phyloP scores from a whole-genome alignment of 2,113 vertebrate genomes.

The Cardinalis cardinalis region DNA sequence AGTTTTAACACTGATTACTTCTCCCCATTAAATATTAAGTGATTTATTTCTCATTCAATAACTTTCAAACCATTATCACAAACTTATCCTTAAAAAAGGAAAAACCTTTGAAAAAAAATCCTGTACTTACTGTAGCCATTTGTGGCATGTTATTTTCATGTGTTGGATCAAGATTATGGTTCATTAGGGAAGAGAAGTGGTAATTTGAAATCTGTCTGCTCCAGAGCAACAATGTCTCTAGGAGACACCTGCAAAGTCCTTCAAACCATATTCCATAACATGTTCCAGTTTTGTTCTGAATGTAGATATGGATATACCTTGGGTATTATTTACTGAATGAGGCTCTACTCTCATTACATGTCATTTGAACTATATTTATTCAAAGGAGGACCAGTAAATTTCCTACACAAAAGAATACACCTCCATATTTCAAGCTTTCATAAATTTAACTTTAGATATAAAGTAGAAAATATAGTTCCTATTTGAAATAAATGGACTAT shows the following conservation, averaged over 20 bases:
- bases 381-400: constrained; percentile 13
- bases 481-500: constrained; percentile 28
- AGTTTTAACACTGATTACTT: not conserved
- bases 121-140: not conserved
- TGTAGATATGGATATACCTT: not conserved
- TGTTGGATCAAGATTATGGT: constrained; percentile 1
- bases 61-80: not conserved
- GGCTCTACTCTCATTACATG: not conserved
- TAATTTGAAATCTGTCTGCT: constrained; percentile 14
- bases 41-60: not conserved
- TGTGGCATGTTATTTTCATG: not conserved
- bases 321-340: constrained; percentile 2
- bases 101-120: not conserved
- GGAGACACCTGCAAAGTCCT: constrained; percentile 4
- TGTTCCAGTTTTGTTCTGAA: not conserved
- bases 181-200: not conserved
- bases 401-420: not conserved
- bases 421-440: not conserved
- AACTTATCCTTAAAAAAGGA: not conserved
- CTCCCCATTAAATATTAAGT: not conserved
- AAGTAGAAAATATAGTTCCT: constrained; percentile 3
- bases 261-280: not conserved
- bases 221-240: not conserved
- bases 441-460: constrained; percentile 26
- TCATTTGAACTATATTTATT: constrained; percentile 5